Evolutionary conservation across 35 echinoderm and acorn worm species (phyloP).

Genomic region (Stichopus chloronotus): DNA sequence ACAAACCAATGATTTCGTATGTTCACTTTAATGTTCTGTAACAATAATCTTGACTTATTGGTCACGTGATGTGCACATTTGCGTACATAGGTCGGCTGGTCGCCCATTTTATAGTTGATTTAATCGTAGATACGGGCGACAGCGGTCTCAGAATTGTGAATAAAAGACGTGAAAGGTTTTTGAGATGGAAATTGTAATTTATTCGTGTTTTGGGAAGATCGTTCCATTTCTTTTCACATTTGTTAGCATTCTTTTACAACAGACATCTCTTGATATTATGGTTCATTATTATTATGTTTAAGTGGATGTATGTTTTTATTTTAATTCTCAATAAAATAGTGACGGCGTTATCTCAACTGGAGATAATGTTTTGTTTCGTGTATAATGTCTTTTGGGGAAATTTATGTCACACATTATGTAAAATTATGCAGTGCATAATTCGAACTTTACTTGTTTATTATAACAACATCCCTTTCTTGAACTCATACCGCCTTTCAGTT

Average conservation of each 20-base stretch:
- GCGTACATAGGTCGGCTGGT: neutral
- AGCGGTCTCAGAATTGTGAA: neutral
- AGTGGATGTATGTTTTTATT: too few species aligned
- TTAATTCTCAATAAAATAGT: too few species aligned
- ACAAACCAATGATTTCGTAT: neutral
- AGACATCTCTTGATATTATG: too few species aligned
- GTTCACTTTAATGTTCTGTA: neutral
- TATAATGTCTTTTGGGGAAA: too few species aligned
- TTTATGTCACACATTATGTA: too few species aligned
- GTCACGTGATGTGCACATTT: neutral
- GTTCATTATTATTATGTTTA: too few species aligned
- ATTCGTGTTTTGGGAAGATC: neutral
- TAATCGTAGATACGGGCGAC: neutral
- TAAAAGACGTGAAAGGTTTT: neutral
- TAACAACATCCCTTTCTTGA: too few species aligned
- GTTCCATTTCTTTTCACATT: too few species aligned
- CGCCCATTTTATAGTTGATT: neutral
- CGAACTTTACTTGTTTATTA: too few species aligned
- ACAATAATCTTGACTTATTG: neutral
- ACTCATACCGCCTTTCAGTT: too few species aligned
- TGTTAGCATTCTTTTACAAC: too few species aligned
- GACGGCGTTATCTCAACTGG: neutral
- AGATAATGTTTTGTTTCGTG: neutral
- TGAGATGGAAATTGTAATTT: neutral
- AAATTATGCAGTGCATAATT: too few species aligned